Evolutionary conservation across 2,113 vertebrate genomes (phyloP).

Genomic region (Osmerus mordax): DNA sequence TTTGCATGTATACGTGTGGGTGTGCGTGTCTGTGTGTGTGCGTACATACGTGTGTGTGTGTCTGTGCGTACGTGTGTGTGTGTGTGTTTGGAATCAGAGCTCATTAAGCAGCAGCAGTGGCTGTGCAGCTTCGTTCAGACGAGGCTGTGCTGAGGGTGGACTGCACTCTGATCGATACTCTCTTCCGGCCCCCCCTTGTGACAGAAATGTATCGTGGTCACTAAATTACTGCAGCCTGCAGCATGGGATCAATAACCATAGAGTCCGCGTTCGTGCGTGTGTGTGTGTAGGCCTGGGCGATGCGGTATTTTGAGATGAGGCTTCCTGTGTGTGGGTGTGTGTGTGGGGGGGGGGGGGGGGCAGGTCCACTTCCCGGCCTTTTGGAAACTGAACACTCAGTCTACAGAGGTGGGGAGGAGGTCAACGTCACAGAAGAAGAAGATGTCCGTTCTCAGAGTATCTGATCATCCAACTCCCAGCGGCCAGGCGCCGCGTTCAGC

Average conservation of each 20-base stretch:
- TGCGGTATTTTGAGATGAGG: background rate
- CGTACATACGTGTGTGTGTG: background rate
- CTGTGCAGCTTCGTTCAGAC: background rate
- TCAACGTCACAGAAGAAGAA: background rate
- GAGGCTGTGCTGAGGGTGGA: background rate
- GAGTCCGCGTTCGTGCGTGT: slow-evolving; percentile 46
- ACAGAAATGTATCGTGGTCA: slow-evolving; percentile 59
- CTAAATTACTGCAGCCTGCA: slow-evolving; percentile 69
- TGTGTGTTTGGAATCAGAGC: background rate
- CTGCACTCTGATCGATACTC: slow-evolving; percentile 60
- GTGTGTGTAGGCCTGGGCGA: slow-evolving; percentile 11
- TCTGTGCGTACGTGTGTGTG: background rate
- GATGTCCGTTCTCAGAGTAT: background rate
- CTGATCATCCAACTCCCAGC: background rate
- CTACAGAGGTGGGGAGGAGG: background rate
- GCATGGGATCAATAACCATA: slow-evolving; percentile 72
- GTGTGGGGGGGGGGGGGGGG: background rate
- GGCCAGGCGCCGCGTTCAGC: no score
- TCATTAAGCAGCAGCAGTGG: background rate
- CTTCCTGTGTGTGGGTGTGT: background rate
- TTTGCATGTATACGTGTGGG: background rate
- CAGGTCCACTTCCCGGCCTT: background rate
- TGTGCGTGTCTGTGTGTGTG: background rate
- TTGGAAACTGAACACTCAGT: background rate
- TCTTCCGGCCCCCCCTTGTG: slow-evolving; percentile 46